Percentiles rank a stretch among this genome's conserved stretches.
phyloP scores from a whole-genome alignment of 2,888 invertebrate species.

The Folsomia candida region DNA sequence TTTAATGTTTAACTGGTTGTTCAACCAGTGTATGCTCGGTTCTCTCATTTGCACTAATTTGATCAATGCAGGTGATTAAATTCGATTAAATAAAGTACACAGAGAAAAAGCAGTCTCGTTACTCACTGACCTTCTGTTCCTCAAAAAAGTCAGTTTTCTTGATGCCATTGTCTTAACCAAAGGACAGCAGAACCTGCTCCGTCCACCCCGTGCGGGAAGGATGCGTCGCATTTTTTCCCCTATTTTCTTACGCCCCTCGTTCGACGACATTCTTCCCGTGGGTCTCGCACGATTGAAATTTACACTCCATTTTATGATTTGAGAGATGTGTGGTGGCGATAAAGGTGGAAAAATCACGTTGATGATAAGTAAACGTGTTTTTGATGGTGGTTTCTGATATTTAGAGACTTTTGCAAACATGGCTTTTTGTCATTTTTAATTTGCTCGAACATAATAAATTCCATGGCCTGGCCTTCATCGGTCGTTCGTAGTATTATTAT shows the following conservation, averaged over 20 bases:
- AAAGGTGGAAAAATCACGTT: background rate
- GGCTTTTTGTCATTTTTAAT: background rate
- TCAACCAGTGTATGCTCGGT: background rate
- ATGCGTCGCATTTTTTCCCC: background rate
- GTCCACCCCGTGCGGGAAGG: background rate
- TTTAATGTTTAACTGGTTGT: background rate
- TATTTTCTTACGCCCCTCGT: no score
- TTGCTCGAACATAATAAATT: background rate
- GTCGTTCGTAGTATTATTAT: no score
- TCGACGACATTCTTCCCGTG: no score
- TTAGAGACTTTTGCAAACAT: background rate
- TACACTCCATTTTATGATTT: no score
- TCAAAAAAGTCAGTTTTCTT: no score
- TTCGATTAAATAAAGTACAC: background rate
- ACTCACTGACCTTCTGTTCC: background rate
- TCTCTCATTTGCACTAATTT: background rate
- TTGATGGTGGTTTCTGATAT: conserved; percentile 2
- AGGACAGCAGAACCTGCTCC: no score
- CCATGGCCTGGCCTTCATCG: no score
- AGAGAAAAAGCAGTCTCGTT: background rate
- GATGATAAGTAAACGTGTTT: conserved; percentile 5
- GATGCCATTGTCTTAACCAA: no score
- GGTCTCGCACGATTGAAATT: no score
- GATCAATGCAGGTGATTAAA: background rate
- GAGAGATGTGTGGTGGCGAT: background rate